Base-by-base conservation (phyloP, 2,888 invertebrate species). In the Drosophila koepferae region DNA sequence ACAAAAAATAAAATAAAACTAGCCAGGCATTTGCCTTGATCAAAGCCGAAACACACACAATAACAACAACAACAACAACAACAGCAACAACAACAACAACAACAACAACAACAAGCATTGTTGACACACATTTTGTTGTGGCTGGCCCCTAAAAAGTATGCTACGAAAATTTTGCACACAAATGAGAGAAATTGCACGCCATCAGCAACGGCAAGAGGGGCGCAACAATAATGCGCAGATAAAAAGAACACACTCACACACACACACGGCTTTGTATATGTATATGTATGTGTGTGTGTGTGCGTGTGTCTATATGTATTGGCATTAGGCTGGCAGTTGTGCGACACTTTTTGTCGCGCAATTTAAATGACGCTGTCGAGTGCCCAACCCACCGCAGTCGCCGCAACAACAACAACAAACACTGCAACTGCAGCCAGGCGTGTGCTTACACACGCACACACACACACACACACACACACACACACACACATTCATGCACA, bases 181-280 rank as follows among this genome's bases (percentile, higher is more conserved):
- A 89, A 89, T 87, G 77, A 87, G 87, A 77, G 71, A 82, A 87
- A 89, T 87, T 77, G 82, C 72, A 72, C 77, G 68, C 76, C 87
- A 89, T 79, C 74, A 86, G 69, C 20, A 20, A 71, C 46, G 73
- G 38, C 20, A 10, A 72, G 80, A 72, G 66, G 58, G 63, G 48
- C 23, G 54, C 23, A 31, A 48, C 69, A 65, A 40, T 44, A 48
- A 63, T 49, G 48, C 31, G 46, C 43, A 40, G 54, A 44, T 75
- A 58, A 59, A 46, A 59, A 60, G 56, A 73, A 70, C 46, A 41
- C 46, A 10, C 3, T 4, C 63, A 56, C 38, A 28, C 63, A 51
- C 34, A 64, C 20, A 14, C 49, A 48, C 31, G 14, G 16, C 28
- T 51, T 16, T 48, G 36, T 14, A 18, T 62, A 28, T 41, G 31